Percentiles rank a stretch among this genome's conserved stretches.
These are phyloP conservation scores for Sciurus vulgaris DNA, from an alignment of 2,797 vertebrate genomes.

Conservation along the genomic window DNA sequence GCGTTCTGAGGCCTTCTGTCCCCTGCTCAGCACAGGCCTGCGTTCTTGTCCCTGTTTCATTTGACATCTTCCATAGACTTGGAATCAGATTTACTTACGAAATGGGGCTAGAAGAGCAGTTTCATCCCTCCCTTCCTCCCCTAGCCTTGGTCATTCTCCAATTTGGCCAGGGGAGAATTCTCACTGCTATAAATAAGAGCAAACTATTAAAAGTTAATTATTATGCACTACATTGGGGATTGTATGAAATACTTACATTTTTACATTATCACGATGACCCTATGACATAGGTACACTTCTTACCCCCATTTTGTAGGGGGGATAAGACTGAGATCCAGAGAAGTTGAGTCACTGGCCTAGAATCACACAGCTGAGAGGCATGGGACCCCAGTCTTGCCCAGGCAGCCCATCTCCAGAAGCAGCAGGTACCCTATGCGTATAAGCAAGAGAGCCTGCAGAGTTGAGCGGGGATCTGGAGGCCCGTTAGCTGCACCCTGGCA, in stretches of 20 bases:
- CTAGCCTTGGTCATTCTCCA: not conserved
- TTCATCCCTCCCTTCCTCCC: not conserved
- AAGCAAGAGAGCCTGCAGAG: not conserved
- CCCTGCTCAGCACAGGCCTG: accelerated
- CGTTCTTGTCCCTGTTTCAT: not conserved
- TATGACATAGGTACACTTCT: not conserved
- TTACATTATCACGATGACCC: not conserved
- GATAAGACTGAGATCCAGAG: constrained; percentile 1
- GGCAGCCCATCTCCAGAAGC: not conserved
- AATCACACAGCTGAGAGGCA: not conserved
- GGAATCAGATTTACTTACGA: not conserved
- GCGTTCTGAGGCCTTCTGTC: not conserved
- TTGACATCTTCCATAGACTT: not conserved
- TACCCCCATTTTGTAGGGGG: not conserved
- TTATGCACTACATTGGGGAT: not conserved
- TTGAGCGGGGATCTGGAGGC: not conserved
- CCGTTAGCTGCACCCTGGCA: not conserved
- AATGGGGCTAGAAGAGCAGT: not conserved
- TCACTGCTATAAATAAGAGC: constrained; percentile 1
- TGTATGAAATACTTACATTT: not conserved
- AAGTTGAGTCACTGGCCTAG: not conserved
- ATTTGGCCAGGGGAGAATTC: not conserved
- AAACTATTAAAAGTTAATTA: not conserved
- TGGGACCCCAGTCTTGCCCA: not conserved
- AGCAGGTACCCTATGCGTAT: not conserved